A percentile compares a stretch with the other conserved stretches of the same genome.
Evolutionary conservation across 2,888 invertebrate genomes (phyloP).

Genomic region (Stegophylla sp.): DNA sequence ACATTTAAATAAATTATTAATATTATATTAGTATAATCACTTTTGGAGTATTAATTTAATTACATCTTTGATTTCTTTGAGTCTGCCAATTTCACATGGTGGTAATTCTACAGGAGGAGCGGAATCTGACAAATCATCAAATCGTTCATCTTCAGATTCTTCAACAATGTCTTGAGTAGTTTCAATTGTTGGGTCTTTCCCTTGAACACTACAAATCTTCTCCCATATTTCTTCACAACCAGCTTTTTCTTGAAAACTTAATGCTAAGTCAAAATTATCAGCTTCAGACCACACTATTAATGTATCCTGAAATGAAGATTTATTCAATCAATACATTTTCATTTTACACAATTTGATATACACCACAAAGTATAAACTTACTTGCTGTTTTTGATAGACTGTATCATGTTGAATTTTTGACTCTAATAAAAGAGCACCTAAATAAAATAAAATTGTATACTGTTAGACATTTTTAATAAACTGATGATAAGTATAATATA

Average conservation of each 20-base stretch:
- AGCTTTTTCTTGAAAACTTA: constrained; percentile 99
- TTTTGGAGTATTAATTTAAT: neutral
- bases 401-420: constrained; percentile 98
- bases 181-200: constrained; percentile 97
- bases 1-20: constrained; percentile 65
- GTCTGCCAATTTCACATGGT: constrained; percentile 88
- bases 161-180: constrained; percentile 96
- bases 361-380: no score
- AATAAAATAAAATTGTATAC: constrained; percentile 60
- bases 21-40: neutral
- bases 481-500: no score
- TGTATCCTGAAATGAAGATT: constrained; percentile 75
- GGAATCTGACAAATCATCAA: constrained; percentile 94
- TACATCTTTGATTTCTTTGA: constrained; percentile 91
- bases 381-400: constrained; percentile 98
- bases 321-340: neutral
- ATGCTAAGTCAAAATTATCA: constrained; percentile 97
- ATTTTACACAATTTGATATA: neutral
- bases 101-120: constrained; percentile 94
- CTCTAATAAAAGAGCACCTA: constrained; percentile 85
- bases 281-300: constrained; percentile 99
- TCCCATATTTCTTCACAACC: constrained; percentile 99
- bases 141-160: constrained; percentile 94
- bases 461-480: no score
- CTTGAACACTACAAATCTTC: constrained; percentile 99